Evolutionary conservation across 2,888 invertebrate species (phyloP).

Genomic region (Tupiocoris notatus): DNA sequence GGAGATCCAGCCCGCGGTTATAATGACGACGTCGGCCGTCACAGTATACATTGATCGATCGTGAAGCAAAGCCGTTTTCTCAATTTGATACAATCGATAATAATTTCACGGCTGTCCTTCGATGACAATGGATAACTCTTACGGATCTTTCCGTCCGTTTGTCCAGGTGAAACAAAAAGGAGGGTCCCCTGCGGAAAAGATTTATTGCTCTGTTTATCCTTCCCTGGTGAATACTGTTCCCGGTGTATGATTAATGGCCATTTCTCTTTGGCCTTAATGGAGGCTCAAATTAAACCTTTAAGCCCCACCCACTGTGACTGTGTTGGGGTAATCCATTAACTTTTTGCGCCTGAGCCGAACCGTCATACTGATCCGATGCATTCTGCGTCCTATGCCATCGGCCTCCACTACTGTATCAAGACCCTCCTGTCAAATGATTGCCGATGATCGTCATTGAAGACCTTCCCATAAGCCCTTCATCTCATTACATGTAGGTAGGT

Average conservation of each 20-base stretch:
- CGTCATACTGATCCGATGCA: not conserved
- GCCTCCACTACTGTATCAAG: not conserved
- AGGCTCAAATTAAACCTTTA: conserved; percentile 31
- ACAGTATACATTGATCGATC: not conserved
- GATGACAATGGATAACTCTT: conserved; percentile 14
- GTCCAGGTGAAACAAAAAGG: conserved; percentile 16
- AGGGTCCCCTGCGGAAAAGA: conserved; percentile 11
- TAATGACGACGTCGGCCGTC: not conserved
- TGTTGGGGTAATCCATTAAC: not conserved
- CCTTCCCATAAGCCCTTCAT: no score
- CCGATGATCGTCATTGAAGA: not conserved
- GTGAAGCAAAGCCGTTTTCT: not conserved
- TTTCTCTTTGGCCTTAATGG: conserved; percentile 13
- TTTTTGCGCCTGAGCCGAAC: not conserved
- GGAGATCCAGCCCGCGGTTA: not conserved
- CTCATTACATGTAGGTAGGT: no score
- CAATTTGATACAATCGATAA: conserved; percentile 11
- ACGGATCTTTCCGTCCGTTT: conserved; percentile 7
- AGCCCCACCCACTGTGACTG: not conserved
- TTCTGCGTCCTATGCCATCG: not conserved
- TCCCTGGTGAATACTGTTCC: conserved; percentile 21
- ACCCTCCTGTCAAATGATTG: conserved; percentile 11
- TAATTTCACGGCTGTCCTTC: conserved; percentile 20
- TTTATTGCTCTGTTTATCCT: conserved; percentile 34
- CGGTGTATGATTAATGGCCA: conserved; percentile 28